phyloP scores from a whole-genome alignment of 1,140 invertebrate genomes.

The Pseudomyrmex dendroicus region DNA sequence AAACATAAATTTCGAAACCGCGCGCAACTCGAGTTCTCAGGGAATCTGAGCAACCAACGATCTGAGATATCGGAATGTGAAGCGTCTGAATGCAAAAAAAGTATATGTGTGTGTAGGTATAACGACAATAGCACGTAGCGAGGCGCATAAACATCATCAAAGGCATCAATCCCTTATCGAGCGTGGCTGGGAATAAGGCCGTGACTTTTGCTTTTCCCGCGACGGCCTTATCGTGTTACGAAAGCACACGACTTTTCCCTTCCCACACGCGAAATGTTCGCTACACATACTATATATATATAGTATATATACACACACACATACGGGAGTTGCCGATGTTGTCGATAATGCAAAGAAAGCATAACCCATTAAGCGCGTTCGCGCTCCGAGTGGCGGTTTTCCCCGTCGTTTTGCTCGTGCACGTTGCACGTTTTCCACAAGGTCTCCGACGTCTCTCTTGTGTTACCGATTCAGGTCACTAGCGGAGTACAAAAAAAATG shows the following conservation, averaged over 20 bases:
- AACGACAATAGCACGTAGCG: slow-evolving; percentile 20
- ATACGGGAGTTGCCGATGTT: slow-evolving; percentile 2
- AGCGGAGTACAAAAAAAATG: slow-evolving; percentile 6
- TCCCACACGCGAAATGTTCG: slow-evolving; percentile 7
- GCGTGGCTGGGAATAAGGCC: slow-evolving; percentile 14
- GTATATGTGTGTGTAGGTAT: neutral
- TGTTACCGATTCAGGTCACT: slow-evolving; percentile 55
- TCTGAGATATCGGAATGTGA: slow-evolving; percentile 28
- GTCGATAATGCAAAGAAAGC: slow-evolving; percentile 44
- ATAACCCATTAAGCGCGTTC: slow-evolving; percentile 37
- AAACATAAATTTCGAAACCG: no score
- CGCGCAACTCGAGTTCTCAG: no score
- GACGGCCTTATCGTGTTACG: slow-evolving; percentile 31
- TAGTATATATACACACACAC: no score
- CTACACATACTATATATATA: neutral
- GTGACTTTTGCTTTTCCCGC: slow-evolving; percentile 48
- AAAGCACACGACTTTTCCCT: slow-evolving; percentile 20
- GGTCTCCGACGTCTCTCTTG: slow-evolving; percentile 35
- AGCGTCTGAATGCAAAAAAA: slow-evolving; percentile 4
- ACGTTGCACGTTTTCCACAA: slow-evolving; percentile 44
- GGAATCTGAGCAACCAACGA: neutral
- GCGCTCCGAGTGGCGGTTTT: slow-evolving; percentile 50
- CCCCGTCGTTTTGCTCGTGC: slow-evolving; percentile 38
- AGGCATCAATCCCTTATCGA: slow-evolving; percentile 48
- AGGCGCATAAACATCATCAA: slow-evolving; percentile 9